Evolutionary conservation across 2,888 invertebrate genomes (phyloP), one percentile per base, ranked within the genome.

Genomic region (Conomelus anceps): DNA sequence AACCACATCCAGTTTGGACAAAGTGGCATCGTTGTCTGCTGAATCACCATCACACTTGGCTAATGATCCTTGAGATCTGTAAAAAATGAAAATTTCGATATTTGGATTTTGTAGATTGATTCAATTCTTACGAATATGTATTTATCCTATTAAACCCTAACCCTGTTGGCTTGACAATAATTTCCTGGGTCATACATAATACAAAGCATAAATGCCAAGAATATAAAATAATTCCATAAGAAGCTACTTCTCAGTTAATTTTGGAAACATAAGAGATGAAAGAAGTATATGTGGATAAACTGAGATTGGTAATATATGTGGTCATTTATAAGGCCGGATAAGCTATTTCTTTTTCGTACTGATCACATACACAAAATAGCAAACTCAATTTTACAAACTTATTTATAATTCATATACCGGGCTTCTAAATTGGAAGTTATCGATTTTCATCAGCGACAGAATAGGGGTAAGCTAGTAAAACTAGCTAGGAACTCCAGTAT

Each of bases 1-100:
- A 89, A 99, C 98, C 92, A 99, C 99, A 95, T 99, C 99, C 94
- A 98, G 96, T 95, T 99, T 99, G 91, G 99, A 98, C 91, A 99
- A 95, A 93, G 98, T 97, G 88, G 98, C 97, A 94, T 99, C 99
- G 92, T 97, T 97, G 93, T 99, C 99, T 89, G 98, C 98, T 87
- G 98, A 97, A 93, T 99, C 99, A 92, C 97, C 96, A 93, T 99
- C 99, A 94, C 98, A 94, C 94, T 98, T 98, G 91, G 97, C 97
- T 94, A 98, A 95, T 92, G 98, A 98, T 93, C 97, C 97, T 95
- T 98, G 98, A 91, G 97, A 97, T 95, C 97, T 97, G 90, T 85
- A 89, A 90, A 63, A 86, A 90, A 89, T 84, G 13, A 26, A 20
- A 17, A 88, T 24, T 63, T 63, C n/a, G n/a, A 63, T 6, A 63